Percentiles rank a stretch among this genome's conserved stretches.
Evolutionary conservation across 2,797 vertebrate genomes (phyloP).

Genomic region (Mastacembelus armatus): DNA sequence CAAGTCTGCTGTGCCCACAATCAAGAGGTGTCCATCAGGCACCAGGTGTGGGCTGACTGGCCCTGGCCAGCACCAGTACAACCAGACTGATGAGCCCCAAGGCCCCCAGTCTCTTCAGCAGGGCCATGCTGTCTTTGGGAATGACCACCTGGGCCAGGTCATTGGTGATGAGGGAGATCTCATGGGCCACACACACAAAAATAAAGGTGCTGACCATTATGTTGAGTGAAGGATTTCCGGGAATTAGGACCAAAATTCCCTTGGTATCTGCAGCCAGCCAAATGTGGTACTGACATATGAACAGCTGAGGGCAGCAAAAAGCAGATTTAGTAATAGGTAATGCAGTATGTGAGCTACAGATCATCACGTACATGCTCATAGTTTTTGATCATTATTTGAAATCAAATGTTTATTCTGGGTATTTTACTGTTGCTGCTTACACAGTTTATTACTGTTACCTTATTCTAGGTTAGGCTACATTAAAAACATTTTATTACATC

Average conservation of each 20-base stretch:
- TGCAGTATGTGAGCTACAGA: no score
- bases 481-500: neutral
- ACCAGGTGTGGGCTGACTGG: constrained; percentile 77
- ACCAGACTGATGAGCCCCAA: constrained; percentile 83
- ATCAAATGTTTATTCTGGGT: neutral
- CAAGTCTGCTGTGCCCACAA: neutral
- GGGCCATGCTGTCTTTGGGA: constrained; percentile 91
- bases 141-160: constrained; percentile 94
- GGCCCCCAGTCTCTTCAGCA: constrained; percentile 89
- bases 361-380: neutral
- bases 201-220: constrained; percentile 97
- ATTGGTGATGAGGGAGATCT: constrained; percentile 97
- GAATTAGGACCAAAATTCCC: constrained; percentile 95
- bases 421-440: neutral
- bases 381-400: neutral
- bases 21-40: constrained; percentile 39
- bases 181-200: constrained; percentile 98
- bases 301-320: constrained; percentile 86
- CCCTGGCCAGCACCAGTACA: constrained; percentile 84
- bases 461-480: neutral
- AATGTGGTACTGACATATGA: constrained; percentile 99
- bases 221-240: constrained; percentile 93
- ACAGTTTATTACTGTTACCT: neutral
- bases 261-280: constrained; percentile 98
- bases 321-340: neutral